Percentiles rank a stretch among this genome's conserved stretches.
These are phyloP conservation scores for Mechanitis messenoides DNA, from an alignment of 2,888 invertebrate genomes.

Conservation along the genomic window DNA sequence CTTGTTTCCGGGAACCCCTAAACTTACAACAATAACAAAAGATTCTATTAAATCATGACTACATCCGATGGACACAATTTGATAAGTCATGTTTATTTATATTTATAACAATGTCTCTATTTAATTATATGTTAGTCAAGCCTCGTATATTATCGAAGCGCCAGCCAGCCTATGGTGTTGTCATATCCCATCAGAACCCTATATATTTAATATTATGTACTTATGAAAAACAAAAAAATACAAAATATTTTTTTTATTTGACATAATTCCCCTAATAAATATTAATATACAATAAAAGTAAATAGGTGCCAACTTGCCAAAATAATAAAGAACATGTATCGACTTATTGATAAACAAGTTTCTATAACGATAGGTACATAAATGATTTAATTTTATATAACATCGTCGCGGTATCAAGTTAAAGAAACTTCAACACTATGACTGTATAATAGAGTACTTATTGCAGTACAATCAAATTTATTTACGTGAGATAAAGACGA, in stretches of 20 bases:
- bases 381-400: conserved; percentile 64
- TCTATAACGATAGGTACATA: conserved; percentile 64
- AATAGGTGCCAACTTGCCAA: conserved; percentile 14
- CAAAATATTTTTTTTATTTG: too few species aligned
- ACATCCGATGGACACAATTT: too few species aligned
- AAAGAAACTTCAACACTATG: conserved; percentile 36
- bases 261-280: not conserved
- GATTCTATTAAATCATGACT: not conserved
- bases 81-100: too few species aligned
- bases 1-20: conserved; percentile 45
- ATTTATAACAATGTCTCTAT: too few species aligned
- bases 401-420: conserved; percentile 29
- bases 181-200: too few species aligned
- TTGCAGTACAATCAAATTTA: conserved; percentile 42
- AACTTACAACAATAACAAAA: conserved; percentile 14
- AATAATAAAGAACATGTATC: conserved; percentile 21
- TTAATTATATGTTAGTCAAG: too few species aligned
- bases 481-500: conserved; percentile 68
- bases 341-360: conserved; percentile 67
- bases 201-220: too few species aligned
- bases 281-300: conserved; percentile 7
- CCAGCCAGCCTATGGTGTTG: too few species aligned
- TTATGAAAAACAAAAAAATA: too few species aligned
- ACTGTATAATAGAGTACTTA: conserved; percentile 36
- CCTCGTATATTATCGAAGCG: too few species aligned